These are phyloP conservation scores for Thereva unica DNA, from an alignment of 2,888 invertebrate species.

Conservation along the genomic window DNA sequence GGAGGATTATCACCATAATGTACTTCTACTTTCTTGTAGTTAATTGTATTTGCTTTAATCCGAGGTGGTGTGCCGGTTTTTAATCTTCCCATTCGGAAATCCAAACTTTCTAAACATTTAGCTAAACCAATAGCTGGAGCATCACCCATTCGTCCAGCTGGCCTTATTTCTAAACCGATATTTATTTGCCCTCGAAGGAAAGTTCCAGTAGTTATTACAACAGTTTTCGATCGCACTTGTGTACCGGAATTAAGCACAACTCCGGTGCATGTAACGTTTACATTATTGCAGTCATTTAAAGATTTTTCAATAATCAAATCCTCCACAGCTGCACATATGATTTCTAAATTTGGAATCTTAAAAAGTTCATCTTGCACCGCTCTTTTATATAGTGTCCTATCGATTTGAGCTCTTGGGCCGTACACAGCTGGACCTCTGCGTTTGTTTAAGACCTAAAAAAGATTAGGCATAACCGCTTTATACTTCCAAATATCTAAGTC, in stretches of 20 bases:
- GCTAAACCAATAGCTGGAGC: constrained; percentile 76
- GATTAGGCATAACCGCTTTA: neutral
- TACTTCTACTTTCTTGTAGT: constrained; percentile 64
- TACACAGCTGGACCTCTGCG: constrained; percentile 87
- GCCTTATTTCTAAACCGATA: constrained; percentile 72
- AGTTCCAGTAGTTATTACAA: constrained; percentile 86
- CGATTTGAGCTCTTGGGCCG: constrained; percentile 88
- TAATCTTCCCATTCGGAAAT: constrained; percentile 76
- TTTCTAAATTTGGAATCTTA: constrained; percentile 66
- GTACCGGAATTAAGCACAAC: constrained; percentile 61
- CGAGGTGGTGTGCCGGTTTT: constrained; percentile 90
- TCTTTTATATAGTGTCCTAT: constrained; percentile 75
- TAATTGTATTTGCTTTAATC: constrained; percentile 68
- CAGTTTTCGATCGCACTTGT: constrained; percentile 64
- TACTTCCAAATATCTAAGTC: constrained; percentile 6
- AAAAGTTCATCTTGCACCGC: constrained; percentile 75
- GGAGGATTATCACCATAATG: constrained; percentile 70
- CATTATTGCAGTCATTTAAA: constrained; percentile 39
- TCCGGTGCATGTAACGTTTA: constrained; percentile 47
- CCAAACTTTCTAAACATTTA: constrained; percentile 69
- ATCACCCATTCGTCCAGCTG: constrained; percentile 84
- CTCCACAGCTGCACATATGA: constrained; percentile 75
- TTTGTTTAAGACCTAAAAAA: constrained; percentile 68
- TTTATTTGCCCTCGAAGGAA: constrained; percentile 85
- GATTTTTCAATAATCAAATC: constrained; percentile 66